Conservation (phyloP, 2,797 vertebrate species). For the Alauda arvensis region DNA sequence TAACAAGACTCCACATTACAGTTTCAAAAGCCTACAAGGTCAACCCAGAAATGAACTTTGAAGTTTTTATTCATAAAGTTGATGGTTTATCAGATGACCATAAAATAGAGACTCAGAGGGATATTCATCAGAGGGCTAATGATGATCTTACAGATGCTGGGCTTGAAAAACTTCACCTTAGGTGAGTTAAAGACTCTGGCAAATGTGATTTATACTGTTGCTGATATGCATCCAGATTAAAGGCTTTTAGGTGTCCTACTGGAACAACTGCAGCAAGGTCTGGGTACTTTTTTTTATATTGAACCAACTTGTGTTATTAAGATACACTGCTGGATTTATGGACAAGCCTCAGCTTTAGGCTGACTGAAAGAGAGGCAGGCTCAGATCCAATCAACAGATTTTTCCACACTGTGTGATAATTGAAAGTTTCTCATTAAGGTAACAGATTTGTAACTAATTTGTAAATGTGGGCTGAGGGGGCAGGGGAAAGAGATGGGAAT, state of each 20-base stretch:
- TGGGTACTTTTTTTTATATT: neutral
- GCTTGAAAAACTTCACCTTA: conserved; percentile 97
- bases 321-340: neutral
- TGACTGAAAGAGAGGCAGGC: neutral
- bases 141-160: conserved; percentile 96
- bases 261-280: neutral
- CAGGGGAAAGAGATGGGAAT: neutral
- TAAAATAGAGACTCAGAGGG: conserved; percentile 98
- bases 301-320: neutral
- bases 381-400: neutral
- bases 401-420: neutral
- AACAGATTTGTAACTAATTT: neutral
- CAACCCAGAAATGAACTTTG: conserved; percentile 98
- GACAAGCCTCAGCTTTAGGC: neutral
- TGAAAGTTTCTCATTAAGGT: neutral
- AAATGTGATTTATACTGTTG: neutral
- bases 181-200: conserved; percentile 69
- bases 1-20: conserved; percentile 94
- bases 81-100: conserved; percentile 98
- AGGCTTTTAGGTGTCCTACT: neutral
- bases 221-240: neutral
- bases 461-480: neutral
- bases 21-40: conserved; percentile 97
- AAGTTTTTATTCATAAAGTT: conserved; percentile 99
- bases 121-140: conserved; percentile 98